phyloP scores from a whole-genome alignment of 2,797 vertebrate species.

The Pantherophis alleghaniensis region DNA sequence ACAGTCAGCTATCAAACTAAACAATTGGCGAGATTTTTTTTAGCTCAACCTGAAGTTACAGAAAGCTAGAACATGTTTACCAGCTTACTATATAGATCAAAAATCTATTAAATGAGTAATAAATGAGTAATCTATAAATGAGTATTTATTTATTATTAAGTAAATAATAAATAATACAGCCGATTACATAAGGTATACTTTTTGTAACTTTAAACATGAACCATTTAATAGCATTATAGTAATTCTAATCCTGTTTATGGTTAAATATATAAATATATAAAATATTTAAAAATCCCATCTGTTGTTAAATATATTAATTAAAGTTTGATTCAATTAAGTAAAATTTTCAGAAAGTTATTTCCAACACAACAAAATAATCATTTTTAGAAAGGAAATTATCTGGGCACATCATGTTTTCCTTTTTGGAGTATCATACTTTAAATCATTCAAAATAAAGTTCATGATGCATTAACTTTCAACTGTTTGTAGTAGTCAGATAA shows the following conservation, averaged over 20 bases:
- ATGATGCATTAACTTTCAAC: constrained; percentile 48
- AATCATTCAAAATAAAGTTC: constrained; percentile 47
- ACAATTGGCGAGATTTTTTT: not conserved
- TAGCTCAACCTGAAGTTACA: not conserved
- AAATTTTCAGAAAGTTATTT: constrained; percentile 45
- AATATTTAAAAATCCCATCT: not conserved
- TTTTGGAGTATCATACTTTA: constrained; percentile 35
- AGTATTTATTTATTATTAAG: not conserved
- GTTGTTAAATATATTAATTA: constrained; percentile 6
- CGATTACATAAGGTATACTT: not conserved
- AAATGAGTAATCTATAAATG: not conserved
- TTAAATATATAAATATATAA: constrained; percentile 8
- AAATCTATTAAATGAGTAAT: not conserved
- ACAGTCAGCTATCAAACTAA: not conserved
- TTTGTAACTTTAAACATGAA: constrained; percentile 15
- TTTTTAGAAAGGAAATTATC: constrained; percentile 55
- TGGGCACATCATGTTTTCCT: constrained; percentile 51
- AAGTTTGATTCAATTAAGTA: not conserved
- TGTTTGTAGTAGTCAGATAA: constrained; percentile 56
- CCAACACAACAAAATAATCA: constrained; percentile 51
- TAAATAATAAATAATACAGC: constrained; percentile 14
- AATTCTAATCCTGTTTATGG: not conserved
- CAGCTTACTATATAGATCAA: not conserved
- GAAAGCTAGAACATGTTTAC: not conserved
- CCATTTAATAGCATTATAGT: not conserved